Base-by-base conservation (phyloP, 2,888 invertebrate genomes). In the Microplitis manilae region DNA sequence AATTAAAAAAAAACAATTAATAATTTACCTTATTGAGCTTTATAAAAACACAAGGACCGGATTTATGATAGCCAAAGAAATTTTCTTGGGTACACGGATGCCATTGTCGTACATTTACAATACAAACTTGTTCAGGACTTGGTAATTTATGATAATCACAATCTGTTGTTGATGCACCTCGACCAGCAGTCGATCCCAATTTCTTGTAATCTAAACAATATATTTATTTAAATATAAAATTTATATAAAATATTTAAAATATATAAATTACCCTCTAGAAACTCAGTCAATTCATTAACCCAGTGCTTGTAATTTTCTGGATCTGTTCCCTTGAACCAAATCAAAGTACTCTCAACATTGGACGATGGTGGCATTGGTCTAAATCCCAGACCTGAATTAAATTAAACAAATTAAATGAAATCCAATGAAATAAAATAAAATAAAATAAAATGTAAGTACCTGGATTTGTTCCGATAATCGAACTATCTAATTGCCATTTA, bases 381-480 rank as follows among this genome's bases (percentile, higher is more conserved):
- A 91, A 98, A 99, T 80, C 98, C 98, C 76, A 99, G 92, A 73
- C 98, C 93, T 94, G 86, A 72, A 79, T 40, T n/a, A 30, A 20
- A 62, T 40, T 17, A 74, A 17, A 30, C 17, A 69, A 60, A 59
- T 61, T 64, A 13, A n/a, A 38, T 0, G 0, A 9, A 38, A n/a
- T 30, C 17, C 6, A 5, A 15, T 76, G 59, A 79, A 69, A 60
- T 71, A 20, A 30, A 20, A 60, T 68, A 68, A 60, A 61, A 20
- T 72, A 38, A 38, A 74, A 30, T 62, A 59, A 13, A 61, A n/a
- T 50, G 64, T 69, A 38, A 30, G 87, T 87, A 93, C 94, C 98
- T 82, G 99, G 99, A 92, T 98, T 98, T 83, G 95, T 95, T 86
- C 98, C 98, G 86, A 98, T 98, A 84, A 98, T 93, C 79, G 97